phyloP scores from a whole-genome alignment of 2,113 vertebrate species.

The Mormoops blainvillei region DNA sequence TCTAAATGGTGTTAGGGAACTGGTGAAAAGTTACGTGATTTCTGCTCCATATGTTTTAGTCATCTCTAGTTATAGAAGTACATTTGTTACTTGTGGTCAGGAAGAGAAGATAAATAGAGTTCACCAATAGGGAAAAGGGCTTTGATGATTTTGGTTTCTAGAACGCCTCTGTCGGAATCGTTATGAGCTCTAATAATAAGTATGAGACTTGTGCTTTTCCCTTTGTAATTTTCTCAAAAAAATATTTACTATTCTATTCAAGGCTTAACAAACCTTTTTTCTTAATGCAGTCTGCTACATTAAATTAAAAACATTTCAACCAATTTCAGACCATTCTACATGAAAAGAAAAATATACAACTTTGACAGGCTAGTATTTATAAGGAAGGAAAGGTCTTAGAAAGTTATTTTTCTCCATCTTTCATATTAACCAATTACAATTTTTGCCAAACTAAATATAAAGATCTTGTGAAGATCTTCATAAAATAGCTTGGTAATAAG shows the following conservation, averaged over 20 bases:
- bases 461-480: slow-evolving; percentile 47
- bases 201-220: neutral
- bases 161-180: slow-evolving; percentile 30
- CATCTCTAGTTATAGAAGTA: slow-evolving; percentile 40
- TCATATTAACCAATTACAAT: slow-evolving; percentile 51
- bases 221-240: slow-evolving; percentile 51
- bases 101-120: slow-evolving; percentile 51
- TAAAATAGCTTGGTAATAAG: slow-evolving; percentile 40
- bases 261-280: slow-evolving; percentile 28
- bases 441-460: slow-evolving; percentile 68
- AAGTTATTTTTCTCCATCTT: slow-evolving; percentile 57
- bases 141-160: neutral
- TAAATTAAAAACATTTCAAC: slow-evolving; percentile 67
- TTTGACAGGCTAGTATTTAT: slow-evolving; percentile 60
- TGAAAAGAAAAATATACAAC: slow-evolving; percentile 64
- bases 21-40: slow-evolving; percentile 55
- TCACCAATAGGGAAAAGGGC: neutral
- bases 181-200: slow-evolving; percentile 31
- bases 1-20: slow-evolving; percentile 51
- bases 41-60: slow-evolving; percentile 63
- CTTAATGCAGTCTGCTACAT: slow-evolving; percentile 49
- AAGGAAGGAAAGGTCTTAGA: slow-evolving; percentile 54
- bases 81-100: slow-evolving; percentile 45
- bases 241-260: slow-evolving; percentile 46
- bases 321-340: slow-evolving; percentile 54